Evolutionary conservation across 2,113 vertebrate species (phyloP).

Genomic region (Ornithorhynchus anatinus): DNA sequence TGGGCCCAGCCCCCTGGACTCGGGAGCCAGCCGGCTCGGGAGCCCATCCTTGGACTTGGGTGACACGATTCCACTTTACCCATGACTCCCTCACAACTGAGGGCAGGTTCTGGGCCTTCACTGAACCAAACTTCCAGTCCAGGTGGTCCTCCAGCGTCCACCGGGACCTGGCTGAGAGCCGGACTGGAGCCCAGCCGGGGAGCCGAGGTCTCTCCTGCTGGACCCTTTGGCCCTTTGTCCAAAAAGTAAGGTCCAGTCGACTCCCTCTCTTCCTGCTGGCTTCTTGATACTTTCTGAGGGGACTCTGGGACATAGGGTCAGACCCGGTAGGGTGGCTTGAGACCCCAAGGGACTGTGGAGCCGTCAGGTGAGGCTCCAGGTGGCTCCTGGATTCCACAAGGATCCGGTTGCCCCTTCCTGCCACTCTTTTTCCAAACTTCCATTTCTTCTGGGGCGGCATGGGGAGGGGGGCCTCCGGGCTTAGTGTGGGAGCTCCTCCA

Average conservation of each 20-base stretch:
- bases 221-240: not conserved
- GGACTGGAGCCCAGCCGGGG: not conserved
- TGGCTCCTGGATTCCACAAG: not conserved
- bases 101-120: conserved; percentile 30
- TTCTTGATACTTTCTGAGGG: conserved; percentile 4
- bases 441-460: not conserved
- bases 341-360: not conserved
- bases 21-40: conserved; percentile 10
- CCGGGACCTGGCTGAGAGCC: conserved; percentile 11
- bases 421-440: not conserved
- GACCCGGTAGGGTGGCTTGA: conserved; percentile 7
- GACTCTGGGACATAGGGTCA: not conserved
- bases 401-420: not conserved
- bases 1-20: not conserved
- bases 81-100: conserved; percentile 38
- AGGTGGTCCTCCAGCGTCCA: conserved; percentile 40
- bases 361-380: not conserved
- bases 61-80: conserved; percentile 17
- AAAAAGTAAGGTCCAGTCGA: not conserved
- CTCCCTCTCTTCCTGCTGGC: not conserved
- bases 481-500: not conserved
- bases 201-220: not conserved
- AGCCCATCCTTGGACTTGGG: not conserved
- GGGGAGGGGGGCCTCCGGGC: not conserved
- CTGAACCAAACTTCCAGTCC: conserved; percentile 36